Conservation (phyloP, 2,888 invertebrate genomes). For the Hartigia nigra region DNA sequence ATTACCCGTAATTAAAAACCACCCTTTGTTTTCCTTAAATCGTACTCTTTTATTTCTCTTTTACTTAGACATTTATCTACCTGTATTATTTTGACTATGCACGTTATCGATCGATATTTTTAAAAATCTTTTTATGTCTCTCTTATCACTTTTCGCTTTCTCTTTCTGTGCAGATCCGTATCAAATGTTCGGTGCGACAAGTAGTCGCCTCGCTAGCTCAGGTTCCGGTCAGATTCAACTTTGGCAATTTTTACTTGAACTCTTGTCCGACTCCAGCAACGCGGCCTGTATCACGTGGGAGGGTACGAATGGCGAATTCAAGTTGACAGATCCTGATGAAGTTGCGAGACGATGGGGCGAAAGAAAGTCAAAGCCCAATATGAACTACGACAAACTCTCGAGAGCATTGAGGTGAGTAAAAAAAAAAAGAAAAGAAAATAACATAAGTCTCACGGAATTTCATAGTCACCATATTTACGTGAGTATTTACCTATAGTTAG, state of each 20-base stretch:
- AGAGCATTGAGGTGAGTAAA: constrained; percentile 87
- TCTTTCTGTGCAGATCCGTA: constrained; percentile 86
- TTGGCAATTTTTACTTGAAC: constrained; percentile 98
- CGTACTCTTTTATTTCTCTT: neutral
- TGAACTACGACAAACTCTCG: constrained; percentile 99
- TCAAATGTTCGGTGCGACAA: constrained; percentile 97
- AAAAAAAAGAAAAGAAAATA: neutral
- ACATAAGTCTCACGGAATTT: neutral
- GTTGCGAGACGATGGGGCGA: constrained; percentile 99
- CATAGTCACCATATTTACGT: neutral
- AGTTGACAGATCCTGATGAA: constrained; percentile 98
- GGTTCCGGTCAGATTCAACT: constrained; percentile 98
- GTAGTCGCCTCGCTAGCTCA: constrained; percentile 95
- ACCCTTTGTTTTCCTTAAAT: constrained; percentile 13
- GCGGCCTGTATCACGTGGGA: constrained; percentile 99
- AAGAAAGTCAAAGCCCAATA: constrained; percentile 98
- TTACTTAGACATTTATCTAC: neutral
- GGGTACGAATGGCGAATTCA: constrained; percentile 98
- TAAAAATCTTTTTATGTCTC: neutral
- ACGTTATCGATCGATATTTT: constrained; percentile 2
- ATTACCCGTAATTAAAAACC: neutral
- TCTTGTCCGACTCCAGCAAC: constrained; percentile 95
- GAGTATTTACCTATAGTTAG: neutral
- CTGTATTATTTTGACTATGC: constrained; percentile 8
- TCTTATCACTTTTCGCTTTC: neutral